Base-by-base conservation (phyloP, 2,888 invertebrate species). In the Fragum whitleyi region DNA sequence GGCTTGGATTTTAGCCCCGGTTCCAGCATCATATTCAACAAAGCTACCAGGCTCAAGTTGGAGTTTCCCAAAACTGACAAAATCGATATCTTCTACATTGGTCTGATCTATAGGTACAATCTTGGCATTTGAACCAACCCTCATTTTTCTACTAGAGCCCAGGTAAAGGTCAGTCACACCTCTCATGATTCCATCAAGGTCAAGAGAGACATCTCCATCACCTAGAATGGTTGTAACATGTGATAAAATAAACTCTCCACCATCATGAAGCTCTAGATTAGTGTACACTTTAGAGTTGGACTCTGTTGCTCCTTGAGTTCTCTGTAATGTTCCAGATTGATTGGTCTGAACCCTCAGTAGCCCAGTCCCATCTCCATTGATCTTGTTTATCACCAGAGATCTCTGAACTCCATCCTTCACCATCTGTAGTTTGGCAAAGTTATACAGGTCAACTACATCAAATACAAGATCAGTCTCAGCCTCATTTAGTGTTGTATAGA, bases 301-400 rank as follows among this genome's bases (percentile, higher is more conserved):
- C 9, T 77, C 51, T 61, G 80, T 81, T 19, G 79, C 76, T 2
- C 79, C 77, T 14, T 55, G 74, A n/a, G 62, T 39, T 42, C 90
- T 70, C 57, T 91, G 90, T 28, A 90, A 65, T 2, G 89, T 90
- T 5, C 90, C 91, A 23, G 65, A 85, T 70, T 91, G 91, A 42
- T 85, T 81, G 2, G 73, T 65, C 65, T 86, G 88, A 67, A 91
- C 85, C 67, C 89, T 82, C 16, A 91, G 28, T 29, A 91, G 77
- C 3, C 90, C 90, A 23, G 90, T 91, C 5, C 90, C 88, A 77
- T 91, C 91, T 11, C 91, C 89, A 57, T 86, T 81, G 0, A 90
- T 85, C 71, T 89, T 90, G 36, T 79, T 78, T 9, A 91, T 83
- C 55, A 86, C 83, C 11, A 91, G 83, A 9, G 80, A 77, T 69